Evolutionary conservation across 2,113 vertebrate species (phyloP), one percentile per base, ranked within the genome.

Genomic region (Marmota monax): DNA sequence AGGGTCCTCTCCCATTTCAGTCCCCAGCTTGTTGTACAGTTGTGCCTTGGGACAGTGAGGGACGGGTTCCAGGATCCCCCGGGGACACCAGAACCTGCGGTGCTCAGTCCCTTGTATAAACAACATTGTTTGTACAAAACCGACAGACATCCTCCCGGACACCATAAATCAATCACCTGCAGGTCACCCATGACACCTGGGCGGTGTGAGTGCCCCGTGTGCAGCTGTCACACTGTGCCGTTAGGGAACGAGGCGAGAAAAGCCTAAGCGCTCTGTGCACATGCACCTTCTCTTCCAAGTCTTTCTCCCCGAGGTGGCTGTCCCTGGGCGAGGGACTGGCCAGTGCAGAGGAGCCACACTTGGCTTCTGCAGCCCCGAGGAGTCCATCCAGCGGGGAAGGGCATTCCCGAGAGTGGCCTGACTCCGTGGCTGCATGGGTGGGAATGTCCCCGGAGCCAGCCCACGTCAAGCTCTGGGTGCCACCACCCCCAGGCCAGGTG

Each of bases 61-160:
- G n/a, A 39, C 17, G 8, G 2, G 32, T 12, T 18, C 65, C 29
- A 61, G 79, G 34, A 39, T 34, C 34, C 56, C n/a, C 22, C 2
- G 1, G 18, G 27, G 29, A 58, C 51, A 34, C 48, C 65, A 29
- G 17, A 45, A 29, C 3, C 4, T 14, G 10, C 2, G 4, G 53
- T 4, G 7, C 45, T 77, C 72, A 27, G 17, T 45, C n/a, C n/a
- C 5, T 39, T 34, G 20, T 16, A 32, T 42, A 51, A 51, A 22
- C 13, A 32, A 13, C 39, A 7, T 53, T 27, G 34, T 83, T 27
- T 27, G 37, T 39, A 48, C 9, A n/a, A 53, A 42, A 4, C 37
- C n/a, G 2, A 17, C 13, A 51, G 48, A 32, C 1, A 0, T 17
- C 37, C 78, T 8, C 4, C 23, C 12, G 10, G 1, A 23, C 4